Evolutionary conservation across 1,140 invertebrate genomes (phyloP).

Genomic region (Drosophila kohkoa): DNA sequence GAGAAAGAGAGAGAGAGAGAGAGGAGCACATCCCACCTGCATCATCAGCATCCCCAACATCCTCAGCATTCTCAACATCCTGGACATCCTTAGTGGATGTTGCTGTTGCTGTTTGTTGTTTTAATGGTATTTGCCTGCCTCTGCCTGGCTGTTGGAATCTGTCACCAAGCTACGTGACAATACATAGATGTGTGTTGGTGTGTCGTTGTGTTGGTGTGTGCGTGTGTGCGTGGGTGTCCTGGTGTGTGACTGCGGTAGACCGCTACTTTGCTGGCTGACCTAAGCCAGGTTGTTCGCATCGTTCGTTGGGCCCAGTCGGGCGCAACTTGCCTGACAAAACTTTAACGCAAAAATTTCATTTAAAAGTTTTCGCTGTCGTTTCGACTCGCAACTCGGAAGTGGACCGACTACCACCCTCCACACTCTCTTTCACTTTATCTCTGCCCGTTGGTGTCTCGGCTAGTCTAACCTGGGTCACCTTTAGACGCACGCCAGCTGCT

Average conservation of each 20-base stretch:
- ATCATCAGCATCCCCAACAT: constrained; percentile 18
- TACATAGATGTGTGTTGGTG: constrained; percentile 42
- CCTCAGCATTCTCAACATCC: constrained; percentile 13
- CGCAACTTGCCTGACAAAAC: constrained; percentile 73
- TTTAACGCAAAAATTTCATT: constrained; percentile 83
- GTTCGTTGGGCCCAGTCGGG: constrained; percentile 2
- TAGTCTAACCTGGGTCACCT: constrained; percentile 35
- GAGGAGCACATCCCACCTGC: constrained; percentile 12
- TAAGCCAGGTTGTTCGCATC: constrained; percentile 62
- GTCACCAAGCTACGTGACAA: constrained; percentile 81
- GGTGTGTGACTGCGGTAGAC: constrained; percentile 58
- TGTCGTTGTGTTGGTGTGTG: too few species aligned
- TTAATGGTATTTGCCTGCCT: constrained; percentile 77
- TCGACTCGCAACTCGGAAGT: constrained; percentile 19
- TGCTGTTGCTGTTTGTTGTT: constrained; percentile 63
- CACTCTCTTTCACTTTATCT: too few species aligned
- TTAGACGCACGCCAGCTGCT: constrained; percentile 68
- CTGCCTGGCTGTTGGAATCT: constrained; percentile 64
- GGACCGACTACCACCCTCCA: background rate
- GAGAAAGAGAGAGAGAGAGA: too few species aligned
- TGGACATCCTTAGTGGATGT: constrained; percentile 23
- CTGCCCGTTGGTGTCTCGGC: background rate
- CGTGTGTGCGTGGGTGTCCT: constrained; percentile 1
- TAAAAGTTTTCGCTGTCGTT: constrained; percentile 72
- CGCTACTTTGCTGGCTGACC: constrained; percentile 61